A percentile compares a stretch with the other conserved stretches of the same genome.
These are phyloP conservation scores for Leontopithecus rosalia DNA, from an alignment of 2,797 vertebrate species.

Conservation along the genomic window DNA sequence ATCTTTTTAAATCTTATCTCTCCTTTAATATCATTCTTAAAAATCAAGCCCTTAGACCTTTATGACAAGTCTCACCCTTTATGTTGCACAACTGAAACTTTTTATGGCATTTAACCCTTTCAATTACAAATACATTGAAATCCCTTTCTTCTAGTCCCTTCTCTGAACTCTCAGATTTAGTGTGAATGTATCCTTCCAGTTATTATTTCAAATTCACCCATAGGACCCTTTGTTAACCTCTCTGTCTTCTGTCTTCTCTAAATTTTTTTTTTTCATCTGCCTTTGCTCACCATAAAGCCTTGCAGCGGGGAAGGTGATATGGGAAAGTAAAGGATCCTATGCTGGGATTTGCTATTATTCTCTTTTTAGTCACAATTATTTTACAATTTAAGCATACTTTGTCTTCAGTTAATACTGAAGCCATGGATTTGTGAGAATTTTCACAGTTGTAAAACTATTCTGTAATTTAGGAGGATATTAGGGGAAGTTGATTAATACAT, in stretches of 20 bases:
- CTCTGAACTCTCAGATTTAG: background rate
- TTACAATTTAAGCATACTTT: background rate
- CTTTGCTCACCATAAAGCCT: background rate
- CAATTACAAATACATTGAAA: background rate
- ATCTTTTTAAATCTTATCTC: background rate
- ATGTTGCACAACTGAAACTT: background rate
- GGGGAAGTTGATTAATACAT: background rate
- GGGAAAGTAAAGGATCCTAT: background rate
- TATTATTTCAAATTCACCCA: background rate
- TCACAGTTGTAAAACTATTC: background rate
- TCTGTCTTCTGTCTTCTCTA: background rate
- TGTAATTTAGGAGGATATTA: background rate
- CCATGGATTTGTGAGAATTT: background rate
- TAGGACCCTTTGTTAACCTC: background rate
- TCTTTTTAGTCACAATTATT: background rate
- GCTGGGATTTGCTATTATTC: background rate
- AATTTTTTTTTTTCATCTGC: background rate
- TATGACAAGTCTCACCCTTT: background rate
- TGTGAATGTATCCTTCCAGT: background rate
- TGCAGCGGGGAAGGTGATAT: background rate
- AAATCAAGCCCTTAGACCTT: background rate
- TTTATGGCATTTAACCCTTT: background rate
- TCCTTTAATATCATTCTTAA: background rate
- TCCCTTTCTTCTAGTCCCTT: background rate
- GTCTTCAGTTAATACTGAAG: background rate